Percentiles rank a stretch among this genome's conserved stretches.
phyloP scores from a whole-genome alignment of 2,113 vertebrate genomes.

The Xerus inauris region DNA sequence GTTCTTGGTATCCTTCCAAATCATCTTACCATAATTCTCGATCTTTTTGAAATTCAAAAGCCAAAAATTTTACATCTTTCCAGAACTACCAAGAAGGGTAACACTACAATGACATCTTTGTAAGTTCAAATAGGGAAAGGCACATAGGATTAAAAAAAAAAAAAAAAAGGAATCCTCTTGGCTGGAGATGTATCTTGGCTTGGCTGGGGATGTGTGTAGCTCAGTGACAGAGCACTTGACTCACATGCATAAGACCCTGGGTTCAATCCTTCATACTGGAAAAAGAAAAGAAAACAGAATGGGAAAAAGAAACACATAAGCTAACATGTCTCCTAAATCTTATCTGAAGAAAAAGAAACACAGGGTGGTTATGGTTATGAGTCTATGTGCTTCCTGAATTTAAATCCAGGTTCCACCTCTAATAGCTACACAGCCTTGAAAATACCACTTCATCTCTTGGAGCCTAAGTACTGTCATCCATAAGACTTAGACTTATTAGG shows the following conservation, averaged over 20 bases:
- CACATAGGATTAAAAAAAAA: neutral
- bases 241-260: too few relatives aligned
- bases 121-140: neutral
- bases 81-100: neutral
- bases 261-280: too few relatives aligned
- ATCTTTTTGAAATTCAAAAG: neutral
- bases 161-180: too few relatives aligned
- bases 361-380: neutral
- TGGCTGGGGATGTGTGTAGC: too few relatives aligned
- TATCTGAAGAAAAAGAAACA: neutral
- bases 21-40: neutral
- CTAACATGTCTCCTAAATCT: conserved; percentile 22
- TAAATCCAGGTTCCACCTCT: neutral
- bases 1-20: neutral
- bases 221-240: too few relatives aligned
- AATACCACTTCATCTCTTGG: conserved; percentile 22
- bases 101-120: neutral
- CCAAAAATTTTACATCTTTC: neutral
- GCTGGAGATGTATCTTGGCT: too few relatives aligned
- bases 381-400: neutral
- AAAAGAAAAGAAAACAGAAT: neutral
- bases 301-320: neutral
- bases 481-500: neutral
- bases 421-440: neutral
- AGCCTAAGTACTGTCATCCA: neutral